These are phyloP conservation scores for Larimichthys crocea DNA, from an alignment of 2,113 vertebrate species.

Conservation along the genomic window DNA sequence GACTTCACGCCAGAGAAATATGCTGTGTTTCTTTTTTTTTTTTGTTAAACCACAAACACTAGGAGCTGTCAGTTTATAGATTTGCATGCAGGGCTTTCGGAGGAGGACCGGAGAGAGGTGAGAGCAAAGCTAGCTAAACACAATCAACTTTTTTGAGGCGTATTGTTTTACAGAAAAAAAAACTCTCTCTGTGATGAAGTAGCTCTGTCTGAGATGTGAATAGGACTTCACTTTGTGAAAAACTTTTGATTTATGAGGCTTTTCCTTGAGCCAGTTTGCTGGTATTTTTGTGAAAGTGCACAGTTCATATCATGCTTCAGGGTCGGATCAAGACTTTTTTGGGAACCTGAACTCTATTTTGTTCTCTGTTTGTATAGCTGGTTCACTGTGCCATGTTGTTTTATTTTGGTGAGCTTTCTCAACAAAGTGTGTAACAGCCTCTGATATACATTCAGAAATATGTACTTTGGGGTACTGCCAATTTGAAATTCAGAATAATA, in stretches of 20 bases:
- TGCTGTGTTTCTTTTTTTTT: constrained; percentile 41
- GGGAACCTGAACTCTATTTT: background rate
- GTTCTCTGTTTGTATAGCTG: background rate
- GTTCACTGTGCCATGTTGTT: background rate
- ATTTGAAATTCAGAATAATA: background rate
- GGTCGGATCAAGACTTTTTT: constrained; percentile 20
- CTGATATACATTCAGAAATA: background rate
- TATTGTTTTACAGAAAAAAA: constrained; percentile 37
- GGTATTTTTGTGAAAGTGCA: constrained; percentile 34
- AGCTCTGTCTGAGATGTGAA: constrained; percentile 47
- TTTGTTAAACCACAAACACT: constrained; percentile 11
- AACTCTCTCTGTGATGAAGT: constrained; percentile 51
- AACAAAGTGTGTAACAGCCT: background rate
- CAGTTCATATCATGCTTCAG: constrained; percentile 23
- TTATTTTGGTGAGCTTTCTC: background rate
- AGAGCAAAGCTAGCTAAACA: constrained; percentile 17
- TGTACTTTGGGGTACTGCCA: background rate
- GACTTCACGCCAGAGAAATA: constrained; percentile 35
- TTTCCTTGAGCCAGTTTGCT: constrained; percentile 40
- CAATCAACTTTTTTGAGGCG: constrained; percentile 29
- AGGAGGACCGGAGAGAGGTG: background rate
- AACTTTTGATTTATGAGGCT: constrained; percentile 64
- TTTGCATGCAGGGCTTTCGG: constrained; percentile 39
- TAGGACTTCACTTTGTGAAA: constrained; percentile 41
- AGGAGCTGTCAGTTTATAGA: constrained; percentile 23